Percentiles rank a stretch among this genome's conserved stretches.
Conservation (phyloP, 2,888 invertebrate genomes). For the Hemaris fuciformis region DNA sequence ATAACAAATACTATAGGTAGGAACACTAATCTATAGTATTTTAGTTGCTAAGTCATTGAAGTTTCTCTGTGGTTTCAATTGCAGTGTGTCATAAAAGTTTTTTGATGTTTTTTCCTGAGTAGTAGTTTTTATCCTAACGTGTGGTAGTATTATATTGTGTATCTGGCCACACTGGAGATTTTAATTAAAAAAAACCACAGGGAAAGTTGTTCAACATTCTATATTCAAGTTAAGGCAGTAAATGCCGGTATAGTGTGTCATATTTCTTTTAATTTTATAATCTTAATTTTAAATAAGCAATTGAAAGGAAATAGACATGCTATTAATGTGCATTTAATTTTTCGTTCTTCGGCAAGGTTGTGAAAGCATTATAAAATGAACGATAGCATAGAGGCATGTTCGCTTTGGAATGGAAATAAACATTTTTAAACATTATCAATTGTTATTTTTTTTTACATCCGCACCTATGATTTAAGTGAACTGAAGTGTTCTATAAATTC, state of each 20-base stretch:
- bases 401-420: conserved; percentile 77
- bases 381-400: conserved; percentile 69
- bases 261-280: conserved; percentile 70
- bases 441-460: conserved; percentile 34
- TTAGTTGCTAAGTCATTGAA: conserved; percentile 20
- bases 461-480: too few relatives aligned
- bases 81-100: conserved; percentile 20
- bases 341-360: conserved; percentile 48
- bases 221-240: conserved; percentile 51
- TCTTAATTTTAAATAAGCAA: conserved; percentile 52
- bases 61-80: conserved; percentile 57
- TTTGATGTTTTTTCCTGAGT: conserved; percentile 18
- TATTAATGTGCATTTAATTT: conserved; percentile 71
- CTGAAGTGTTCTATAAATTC: too few relatives aligned
- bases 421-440: conserved; percentile 33
- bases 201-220: conserved; percentile 48
- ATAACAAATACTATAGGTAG: conserved; percentile 10
- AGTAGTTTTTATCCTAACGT: neutral
- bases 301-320: conserved; percentile 66
- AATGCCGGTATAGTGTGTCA: conserved; percentile 72
- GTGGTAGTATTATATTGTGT: conserved; percentile 4
- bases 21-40: conserved; percentile 13
- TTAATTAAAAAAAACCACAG: conserved; percentile 44
- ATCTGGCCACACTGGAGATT: neutral
- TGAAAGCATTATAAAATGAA: conserved; percentile 52